A percentile compares a stretch with the other conserved stretches of the same genome.
phyloP scores from a whole-genome alignment of 2,888 invertebrate species.

The Brenthis hecate region DNA sequence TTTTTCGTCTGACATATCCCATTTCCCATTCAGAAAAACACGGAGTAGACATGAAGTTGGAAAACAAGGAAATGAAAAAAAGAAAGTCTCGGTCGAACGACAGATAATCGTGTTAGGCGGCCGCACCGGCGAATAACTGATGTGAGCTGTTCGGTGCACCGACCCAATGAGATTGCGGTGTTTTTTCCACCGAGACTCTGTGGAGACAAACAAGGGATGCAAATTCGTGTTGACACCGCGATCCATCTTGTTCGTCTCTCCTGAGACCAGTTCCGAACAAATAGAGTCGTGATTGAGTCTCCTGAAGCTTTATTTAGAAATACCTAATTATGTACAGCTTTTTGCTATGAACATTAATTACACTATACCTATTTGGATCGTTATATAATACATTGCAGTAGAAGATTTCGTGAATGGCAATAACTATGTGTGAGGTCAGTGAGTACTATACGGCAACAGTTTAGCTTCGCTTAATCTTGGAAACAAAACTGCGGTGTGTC shows the following conservation, averaged over 20 bases:
- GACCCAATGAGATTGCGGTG: slow-evolving; percentile 79
- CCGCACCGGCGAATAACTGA: slow-evolving; percentile 78
- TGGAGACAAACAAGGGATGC: slow-evolving; percentile 81
- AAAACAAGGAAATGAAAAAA: slow-evolving; percentile 80
- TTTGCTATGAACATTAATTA: not conserved
- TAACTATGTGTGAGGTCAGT: slow-evolving; percentile 63
- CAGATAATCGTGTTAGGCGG: slow-evolving; percentile 81
- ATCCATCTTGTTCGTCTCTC: slow-evolving; percentile 81
- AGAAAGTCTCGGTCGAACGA: slow-evolving; percentile 76
- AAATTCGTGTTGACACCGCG: slow-evolving; percentile 82
- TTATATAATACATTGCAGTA: not conserved
- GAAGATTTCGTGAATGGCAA: slow-evolving; percentile 42
- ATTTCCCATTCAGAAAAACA: slow-evolving; percentile 81
- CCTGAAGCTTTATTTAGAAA: slow-evolving; percentile 52
- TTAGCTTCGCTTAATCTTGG: slow-evolving; percentile 75
- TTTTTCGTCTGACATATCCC: slow-evolving; percentile 81
- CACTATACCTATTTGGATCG: not conserved
- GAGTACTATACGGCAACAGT: slow-evolving; percentile 65
- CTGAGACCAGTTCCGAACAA: slow-evolving; percentile 74
- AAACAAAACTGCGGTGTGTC: slow-evolving; percentile 68
- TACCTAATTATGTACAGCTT: slow-evolving; percentile 21
- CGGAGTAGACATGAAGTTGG: slow-evolving; percentile 77
- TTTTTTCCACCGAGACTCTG: slow-evolving; percentile 73
- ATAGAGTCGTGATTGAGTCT: slow-evolving; percentile 76
- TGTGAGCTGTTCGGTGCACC: slow-evolving; percentile 71